phyloP scores from a whole-genome alignment of 2,797 vertebrate species.

The Varecia variegata region DNA sequence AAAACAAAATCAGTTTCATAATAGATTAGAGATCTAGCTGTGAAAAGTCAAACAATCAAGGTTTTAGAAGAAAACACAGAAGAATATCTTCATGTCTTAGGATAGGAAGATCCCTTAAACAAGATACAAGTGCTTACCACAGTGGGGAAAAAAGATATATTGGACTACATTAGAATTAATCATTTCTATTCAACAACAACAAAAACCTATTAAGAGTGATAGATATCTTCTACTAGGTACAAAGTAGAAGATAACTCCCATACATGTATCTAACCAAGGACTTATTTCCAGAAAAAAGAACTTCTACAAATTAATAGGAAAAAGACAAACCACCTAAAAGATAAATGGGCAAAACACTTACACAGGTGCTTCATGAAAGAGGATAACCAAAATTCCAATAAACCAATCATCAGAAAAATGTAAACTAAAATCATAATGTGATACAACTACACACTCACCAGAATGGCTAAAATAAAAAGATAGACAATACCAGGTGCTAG shows the following conservation, averaged over 20 bases:
- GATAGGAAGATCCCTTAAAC: not conserved
- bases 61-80: not conserved
- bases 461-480: not conserved
- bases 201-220: not conserved
- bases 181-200: not conserved
- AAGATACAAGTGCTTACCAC: not conserved
- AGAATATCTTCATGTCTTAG: not conserved
- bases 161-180: not conserved
- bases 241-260: not conserved
- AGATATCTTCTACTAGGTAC: not conserved
- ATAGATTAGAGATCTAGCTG: not conserved
- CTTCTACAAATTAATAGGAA: not conserved
- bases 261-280: not conserved
- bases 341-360: not conserved
- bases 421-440: not conserved
- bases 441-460: not conserved
- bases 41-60: not conserved
- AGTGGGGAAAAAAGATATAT: not conserved
- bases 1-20: not conserved
- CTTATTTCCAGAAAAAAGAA: not conserved
- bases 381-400: not conserved
- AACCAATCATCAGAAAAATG: not conserved
- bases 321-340: not conserved
- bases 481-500: not conserved
- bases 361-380: not conserved